phyloP scores from a whole-genome alignment of 2,113 vertebrate species.

The Pteronura brasiliensis region DNA sequence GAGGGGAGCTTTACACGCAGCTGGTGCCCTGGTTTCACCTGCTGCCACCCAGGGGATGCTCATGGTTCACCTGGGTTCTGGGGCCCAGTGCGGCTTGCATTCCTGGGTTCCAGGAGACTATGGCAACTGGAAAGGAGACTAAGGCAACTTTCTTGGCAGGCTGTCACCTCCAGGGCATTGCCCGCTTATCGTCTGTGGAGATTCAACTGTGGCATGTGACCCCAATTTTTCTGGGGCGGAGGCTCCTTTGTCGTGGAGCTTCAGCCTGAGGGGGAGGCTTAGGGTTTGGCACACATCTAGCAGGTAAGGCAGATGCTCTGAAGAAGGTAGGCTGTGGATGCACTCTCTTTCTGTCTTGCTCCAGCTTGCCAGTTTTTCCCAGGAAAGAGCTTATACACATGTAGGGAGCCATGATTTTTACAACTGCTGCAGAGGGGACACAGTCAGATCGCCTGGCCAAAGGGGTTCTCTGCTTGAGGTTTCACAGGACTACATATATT shows the following conservation, averaged over 20 bases:
- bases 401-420: not conserved
- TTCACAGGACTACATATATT: not conserved
- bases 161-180: not conserved
- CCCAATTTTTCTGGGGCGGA: not conserved
- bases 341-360: not conserved
- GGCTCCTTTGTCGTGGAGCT: not conserved
- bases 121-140: not conserved
- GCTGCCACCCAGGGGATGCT: not conserved
- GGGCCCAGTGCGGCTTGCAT: not conserved
- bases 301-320: not conserved
- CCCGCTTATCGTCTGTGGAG: not conserved
- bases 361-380: not conserved
- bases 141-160: not conserved
- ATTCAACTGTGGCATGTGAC: not conserved
- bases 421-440: not conserved
- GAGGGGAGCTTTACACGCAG: not conserved
- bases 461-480: not conserved
- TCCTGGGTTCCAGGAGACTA: not conserved
- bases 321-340: not conserved
- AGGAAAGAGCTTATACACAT: not conserved
- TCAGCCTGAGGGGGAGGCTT: not conserved
- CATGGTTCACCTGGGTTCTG: not conserved
- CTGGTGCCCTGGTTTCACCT: not conserved
- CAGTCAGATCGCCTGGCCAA: not conserved
- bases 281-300: not conserved